phyloP scores from a whole-genome alignment of 2,113 vertebrate species.

The Atherinomorus stipes region DNA sequence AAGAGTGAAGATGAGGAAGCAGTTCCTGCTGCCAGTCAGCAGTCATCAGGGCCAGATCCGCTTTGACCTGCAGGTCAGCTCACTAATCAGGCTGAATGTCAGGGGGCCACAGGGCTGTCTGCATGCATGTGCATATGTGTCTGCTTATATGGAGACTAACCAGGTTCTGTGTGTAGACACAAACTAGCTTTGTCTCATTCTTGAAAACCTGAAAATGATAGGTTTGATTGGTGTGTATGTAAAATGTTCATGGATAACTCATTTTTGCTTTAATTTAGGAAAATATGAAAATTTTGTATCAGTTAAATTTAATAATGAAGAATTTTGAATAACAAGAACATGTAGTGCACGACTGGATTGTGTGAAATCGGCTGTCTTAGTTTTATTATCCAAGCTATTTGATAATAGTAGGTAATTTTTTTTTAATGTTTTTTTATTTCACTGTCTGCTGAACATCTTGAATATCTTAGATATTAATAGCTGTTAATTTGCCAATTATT shows the following conservation, averaged over 20 bases:
- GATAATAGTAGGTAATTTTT: not conserved
- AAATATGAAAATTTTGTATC: slow-evolving; percentile 3
- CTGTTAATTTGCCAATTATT: not conserved
- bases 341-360: not conserved
- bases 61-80: slow-evolving; percentile 71
- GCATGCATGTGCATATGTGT: slow-evolving; percentile 1
- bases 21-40: slow-evolving; percentile 74
- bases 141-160: not conserved
- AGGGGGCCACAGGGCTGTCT: slow-evolving; percentile 34
- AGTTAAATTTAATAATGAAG: not conserved
- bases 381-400: not conserved
- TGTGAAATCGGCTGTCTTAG: not conserved
- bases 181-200: slow-evolving; percentile 37
- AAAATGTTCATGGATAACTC: not conserved
- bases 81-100: slow-evolving; percentile 78
- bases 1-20: slow-evolving; percentile 44
- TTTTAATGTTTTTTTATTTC: too few species aligned
- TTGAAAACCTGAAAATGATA: not conserved
- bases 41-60: slow-evolving; percentile 75
- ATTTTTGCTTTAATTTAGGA: not conserved
- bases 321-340: not conserved
- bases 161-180: slow-evolving; percentile 26
- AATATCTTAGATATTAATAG: not conserved
- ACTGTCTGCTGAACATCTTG: not conserved
- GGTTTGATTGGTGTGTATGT: not conserved